Percentiles rank a stretch among this genome's conserved stretches.
Evolutionary conservation across 2,797 vertebrate genomes (phyloP).

Genomic region (Capromys pilorides): DNA sequence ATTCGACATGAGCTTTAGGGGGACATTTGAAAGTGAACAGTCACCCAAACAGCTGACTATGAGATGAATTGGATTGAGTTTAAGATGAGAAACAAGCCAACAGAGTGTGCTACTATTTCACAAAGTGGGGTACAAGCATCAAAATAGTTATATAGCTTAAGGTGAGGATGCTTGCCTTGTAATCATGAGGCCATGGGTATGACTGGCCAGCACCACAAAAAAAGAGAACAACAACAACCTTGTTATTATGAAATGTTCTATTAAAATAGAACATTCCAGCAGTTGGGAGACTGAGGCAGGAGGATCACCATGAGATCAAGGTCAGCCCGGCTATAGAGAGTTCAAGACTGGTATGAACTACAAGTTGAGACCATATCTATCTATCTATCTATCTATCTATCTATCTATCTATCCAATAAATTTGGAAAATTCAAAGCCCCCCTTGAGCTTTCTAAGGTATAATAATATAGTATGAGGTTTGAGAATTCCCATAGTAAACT

Average conservation of each 20-base stretch:
- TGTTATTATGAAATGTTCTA: not conserved
- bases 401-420: too few species aligned
- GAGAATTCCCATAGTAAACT: slow-evolving; percentile 17
- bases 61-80: slow-evolving; percentile 22
- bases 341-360: not conserved
- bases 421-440: slow-evolving; percentile 34
- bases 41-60: slow-evolving; percentile 1
- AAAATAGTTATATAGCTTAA: not conserved
- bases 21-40: not conserved
- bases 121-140: not conserved
- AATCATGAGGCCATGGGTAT: not conserved
- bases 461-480: slow-evolving; percentile 34
- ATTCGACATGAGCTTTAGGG: not conserved
- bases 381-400: too few species aligned
- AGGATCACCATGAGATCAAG: not conserved
- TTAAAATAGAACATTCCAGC: slow-evolving; percentile 32
- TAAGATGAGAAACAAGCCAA: slow-evolving; percentile 31
- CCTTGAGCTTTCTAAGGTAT: not conserved
- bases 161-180: not conserved
- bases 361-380: not conserved
- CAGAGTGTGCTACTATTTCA: slow-evolving; percentile 32
- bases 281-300: not conserved
- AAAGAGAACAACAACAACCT: not conserved
- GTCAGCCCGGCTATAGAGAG: not conserved
- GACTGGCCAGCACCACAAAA: not conserved